phyloP scores from a whole-genome alignment of 2,113 vertebrate genomes.

The Rhynchomys soricoides region DNA sequence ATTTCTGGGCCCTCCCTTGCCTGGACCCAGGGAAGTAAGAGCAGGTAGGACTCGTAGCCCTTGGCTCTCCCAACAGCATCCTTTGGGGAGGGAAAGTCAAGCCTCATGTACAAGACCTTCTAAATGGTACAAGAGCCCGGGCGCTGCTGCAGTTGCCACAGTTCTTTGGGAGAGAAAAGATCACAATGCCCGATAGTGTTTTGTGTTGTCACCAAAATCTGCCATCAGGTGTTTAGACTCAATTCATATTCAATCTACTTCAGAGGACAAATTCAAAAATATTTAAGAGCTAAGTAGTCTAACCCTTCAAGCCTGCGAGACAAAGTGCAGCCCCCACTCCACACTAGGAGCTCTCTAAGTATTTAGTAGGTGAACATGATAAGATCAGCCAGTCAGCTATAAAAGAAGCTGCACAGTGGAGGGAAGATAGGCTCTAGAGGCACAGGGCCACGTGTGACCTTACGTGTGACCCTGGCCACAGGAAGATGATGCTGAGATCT shows the following conservation, averaged over 20 bases:
- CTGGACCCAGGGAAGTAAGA: not conserved
- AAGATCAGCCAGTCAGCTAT: not conserved
- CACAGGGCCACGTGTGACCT: not conserved
- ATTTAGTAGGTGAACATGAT: accelerated
- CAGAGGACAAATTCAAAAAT: not conserved
- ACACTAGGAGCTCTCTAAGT: not conserved
- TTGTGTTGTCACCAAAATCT: not conserved
- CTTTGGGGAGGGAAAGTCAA: not conserved
- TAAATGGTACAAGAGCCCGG: not conserved
- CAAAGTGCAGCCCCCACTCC: not conserved
- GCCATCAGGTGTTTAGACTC: not conserved
- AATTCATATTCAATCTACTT: not conserved
- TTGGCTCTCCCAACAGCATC: not conserved
- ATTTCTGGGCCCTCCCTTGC: not conserved
- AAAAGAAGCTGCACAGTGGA: accelerated
- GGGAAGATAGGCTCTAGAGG: not conserved
- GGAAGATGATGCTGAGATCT: not conserved
- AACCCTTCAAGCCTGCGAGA: not conserved
- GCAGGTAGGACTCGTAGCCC: not conserved
- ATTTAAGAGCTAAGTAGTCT: not conserved
- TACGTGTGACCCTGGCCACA: not conserved
- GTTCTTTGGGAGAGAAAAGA: not conserved
- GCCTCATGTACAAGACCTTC: not conserved
- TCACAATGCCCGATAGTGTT: accelerated
- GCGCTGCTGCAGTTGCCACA: not conserved